These are phyloP conservation scores for Alviniconcha marisindica DNA, from an alignment of 1,140 invertebrate species.

Conservation along the genomic window DNA sequence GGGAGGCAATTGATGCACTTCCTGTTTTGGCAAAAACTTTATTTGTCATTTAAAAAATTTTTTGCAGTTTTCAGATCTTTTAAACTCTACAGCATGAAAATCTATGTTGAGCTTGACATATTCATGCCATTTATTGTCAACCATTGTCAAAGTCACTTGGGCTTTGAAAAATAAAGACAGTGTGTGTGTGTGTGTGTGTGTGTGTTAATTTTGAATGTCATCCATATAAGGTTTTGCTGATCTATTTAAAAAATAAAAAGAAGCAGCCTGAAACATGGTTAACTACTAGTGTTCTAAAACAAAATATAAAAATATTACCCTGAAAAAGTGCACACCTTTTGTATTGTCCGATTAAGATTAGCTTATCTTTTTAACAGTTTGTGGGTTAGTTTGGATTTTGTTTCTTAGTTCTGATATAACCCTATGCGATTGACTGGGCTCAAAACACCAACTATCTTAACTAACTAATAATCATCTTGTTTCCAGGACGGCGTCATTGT, in stretches of 20 bases:
- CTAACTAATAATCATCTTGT: no score
- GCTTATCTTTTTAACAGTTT: neutral
- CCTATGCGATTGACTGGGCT: no score
- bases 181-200: neutral
- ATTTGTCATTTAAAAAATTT: neutral
- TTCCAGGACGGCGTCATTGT: slow-evolving; percentile 86
- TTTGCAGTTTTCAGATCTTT: neutral
- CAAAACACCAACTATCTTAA: no score
- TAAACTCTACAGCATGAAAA: neutral
- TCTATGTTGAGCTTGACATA: neutral
- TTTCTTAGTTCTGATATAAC: neutral
- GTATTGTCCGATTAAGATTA: neutral
- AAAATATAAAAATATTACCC: no score
- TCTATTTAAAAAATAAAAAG: neutral
- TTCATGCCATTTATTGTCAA: neutral
- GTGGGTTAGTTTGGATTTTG: neutral
- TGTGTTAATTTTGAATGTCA: neutral
- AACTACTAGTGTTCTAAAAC: neutral
- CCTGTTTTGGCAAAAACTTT: no score
- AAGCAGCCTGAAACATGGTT: neutral
- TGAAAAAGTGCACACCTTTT: no score
- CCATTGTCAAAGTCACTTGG: neutral
- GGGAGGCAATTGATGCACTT: no score
- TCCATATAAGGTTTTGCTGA: neutral
- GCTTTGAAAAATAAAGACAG: no score